Base-by-base conservation (phyloP, 1,140 invertebrate species). In the Matsumurasca onukii region DNA sequence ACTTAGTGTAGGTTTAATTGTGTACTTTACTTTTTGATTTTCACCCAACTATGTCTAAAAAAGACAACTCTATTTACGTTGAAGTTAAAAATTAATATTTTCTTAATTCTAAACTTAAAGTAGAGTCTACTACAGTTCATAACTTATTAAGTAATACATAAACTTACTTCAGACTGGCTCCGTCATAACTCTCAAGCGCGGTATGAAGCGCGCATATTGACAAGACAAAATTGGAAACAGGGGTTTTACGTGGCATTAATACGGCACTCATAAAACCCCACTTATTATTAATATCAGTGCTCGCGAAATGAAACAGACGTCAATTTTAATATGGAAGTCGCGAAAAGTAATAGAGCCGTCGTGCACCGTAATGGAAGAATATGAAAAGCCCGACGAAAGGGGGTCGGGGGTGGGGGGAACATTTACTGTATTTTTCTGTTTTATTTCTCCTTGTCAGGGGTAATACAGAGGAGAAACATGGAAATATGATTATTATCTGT, bases 251-350 rank as follows among this genome's bases (percentile, higher is more conserved):
- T n/a, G 49, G 9, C 49, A 24, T 5, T 24, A 52, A 24, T 13
- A 5, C 22, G 9, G 20, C 13, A 52, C 49, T 52, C 49, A 52
- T 52, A 52, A 52, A 52, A 52, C 5, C 5, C 49, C 49, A 52
- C 49, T 52, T 52, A 52, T 24, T 24, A 52, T 52, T 52, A 52
- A 52, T 52, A 24, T 52, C 20, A 15, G 9, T 15, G 3, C 49
- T 3, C 22, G 9, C 49, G 22, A 52, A 52, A 52, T 52, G 49
- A 52, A 52, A 52, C 49, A 5, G 49, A 52, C 49, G 49, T 52
- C 9, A 52, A 24, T 52, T 52, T 52, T 52, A 52, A 52, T 52
- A 52, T 52, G 49, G 49, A 52, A 52, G 49, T 15, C 49, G 49
- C 49, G 5, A 5, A 52, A n/a, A 52, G 49, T 52, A 52, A 52